A percentile compares a stretch with the other conserved stretches of the same genome.
Evolutionary conservation across 2,113 vertebrate genomes (phyloP).

Genomic region (Rhadina sibilatrix): DNA sequence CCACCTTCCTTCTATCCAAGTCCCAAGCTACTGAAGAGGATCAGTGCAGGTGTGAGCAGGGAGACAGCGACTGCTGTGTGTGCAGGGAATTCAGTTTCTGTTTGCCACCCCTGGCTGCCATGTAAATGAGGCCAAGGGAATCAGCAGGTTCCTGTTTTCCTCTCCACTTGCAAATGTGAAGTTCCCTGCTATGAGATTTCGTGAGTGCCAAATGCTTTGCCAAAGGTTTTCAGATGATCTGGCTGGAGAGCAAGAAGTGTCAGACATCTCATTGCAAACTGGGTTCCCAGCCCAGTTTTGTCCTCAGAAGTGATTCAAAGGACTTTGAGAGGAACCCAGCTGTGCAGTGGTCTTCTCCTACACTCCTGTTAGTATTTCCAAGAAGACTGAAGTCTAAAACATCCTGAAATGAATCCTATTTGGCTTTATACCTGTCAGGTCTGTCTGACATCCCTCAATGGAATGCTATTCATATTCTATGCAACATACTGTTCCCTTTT

Average conservation of each 20-base stretch:
- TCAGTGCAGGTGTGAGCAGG: not conserved
- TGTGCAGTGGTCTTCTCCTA: not conserved
- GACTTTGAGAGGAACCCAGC: not conserved
- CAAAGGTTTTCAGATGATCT: constrained; percentile 51
- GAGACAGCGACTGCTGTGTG: not conserved
- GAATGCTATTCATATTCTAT: not conserved
- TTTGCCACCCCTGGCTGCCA: not conserved
- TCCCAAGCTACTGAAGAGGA: not conserved
- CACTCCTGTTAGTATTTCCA: not conserved
- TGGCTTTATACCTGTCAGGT: not conserved
- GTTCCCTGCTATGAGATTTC: constrained; percentile 13
- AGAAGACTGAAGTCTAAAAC: not conserved
- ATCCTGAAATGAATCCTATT: not conserved
- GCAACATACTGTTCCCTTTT: not conserved
- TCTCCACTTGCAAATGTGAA: constrained; percentile 35
- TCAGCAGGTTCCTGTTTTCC: constrained; percentile 27
- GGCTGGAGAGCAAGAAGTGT: constrained; percentile 47
- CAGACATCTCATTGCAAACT: constrained; percentile 29
- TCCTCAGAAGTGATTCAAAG: not conserved
- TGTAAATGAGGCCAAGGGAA: not conserved
- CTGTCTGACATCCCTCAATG: not conserved
- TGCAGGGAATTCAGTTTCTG: not conserved
- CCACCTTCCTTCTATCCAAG: not conserved
- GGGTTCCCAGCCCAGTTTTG: constrained; percentile 33
- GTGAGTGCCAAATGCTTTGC: constrained; percentile 20